Conservation (phyloP, 1,140 invertebrate species). For the Orius insidiosus region DNA sequence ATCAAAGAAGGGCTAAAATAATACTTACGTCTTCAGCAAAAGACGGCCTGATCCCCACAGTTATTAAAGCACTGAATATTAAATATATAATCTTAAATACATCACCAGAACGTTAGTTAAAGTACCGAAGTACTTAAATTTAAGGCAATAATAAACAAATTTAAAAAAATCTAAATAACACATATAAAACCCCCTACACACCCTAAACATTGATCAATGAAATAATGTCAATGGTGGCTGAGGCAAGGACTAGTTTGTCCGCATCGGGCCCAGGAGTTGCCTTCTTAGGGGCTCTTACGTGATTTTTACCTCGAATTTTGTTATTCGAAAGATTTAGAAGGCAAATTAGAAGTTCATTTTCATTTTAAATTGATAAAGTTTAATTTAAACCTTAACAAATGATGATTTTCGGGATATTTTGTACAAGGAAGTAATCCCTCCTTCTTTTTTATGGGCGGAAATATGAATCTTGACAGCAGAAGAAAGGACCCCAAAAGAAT, state of each 20-base stretch:
- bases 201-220: constrained; percentile 18
- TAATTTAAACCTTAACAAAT: too few relatives aligned
- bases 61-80: constrained; percentile 16
- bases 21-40: constrained; percentile 16
- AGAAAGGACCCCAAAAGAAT: too few relatives aligned
- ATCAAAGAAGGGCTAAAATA: not conserved
- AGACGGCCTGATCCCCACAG: constrained; percentile 15
- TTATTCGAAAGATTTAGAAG: too few relatives aligned
- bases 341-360: too few relatives aligned
- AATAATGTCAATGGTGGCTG: constrained; percentile 14
- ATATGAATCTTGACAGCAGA: too few relatives aligned
- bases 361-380: too few relatives aligned
- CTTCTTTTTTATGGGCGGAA: too few relatives aligned
- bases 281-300: too few relatives aligned
- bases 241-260: constrained; percentile 16
- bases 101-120: constrained; percentile 13
- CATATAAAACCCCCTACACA: constrained; percentile 16
- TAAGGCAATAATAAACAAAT: constrained; percentile 15
- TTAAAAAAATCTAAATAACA: constrained; percentile 17
- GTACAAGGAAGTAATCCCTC: too few relatives aligned
- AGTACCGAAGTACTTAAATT: constrained; percentile 15
- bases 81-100: constrained; percentile 18
- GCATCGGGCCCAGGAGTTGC: not conserved
- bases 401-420: too few relatives aligned
- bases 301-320: too few relatives aligned